Base-by-base conservation (phyloP, 2,797 vertebrate genomes). In the Rhynchotus rufescens region DNA sequence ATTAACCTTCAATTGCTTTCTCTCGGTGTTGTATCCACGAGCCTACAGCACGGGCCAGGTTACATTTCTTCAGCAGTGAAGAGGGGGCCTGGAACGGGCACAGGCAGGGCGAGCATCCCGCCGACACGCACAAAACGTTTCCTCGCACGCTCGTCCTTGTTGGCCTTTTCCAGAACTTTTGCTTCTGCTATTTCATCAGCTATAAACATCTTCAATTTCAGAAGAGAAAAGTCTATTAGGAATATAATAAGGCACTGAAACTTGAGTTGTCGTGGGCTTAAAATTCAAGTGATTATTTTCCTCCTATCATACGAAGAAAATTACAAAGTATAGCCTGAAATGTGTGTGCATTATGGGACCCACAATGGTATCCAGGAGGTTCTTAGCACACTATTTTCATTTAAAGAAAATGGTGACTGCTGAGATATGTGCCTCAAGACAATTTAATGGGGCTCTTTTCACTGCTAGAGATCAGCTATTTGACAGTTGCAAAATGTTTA, bases 31-130 rank as follows among this genome's bases (percentile, higher is more conserved):
- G 25, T 10, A n/a, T 14, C n/a, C 15, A 23, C 30, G 44, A 61
- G 30, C 68, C 73, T 81, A 3, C 44, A 32, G 40, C 19, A 5
- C 16, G 54, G 3, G 4, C 23, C 17, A 32, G 61, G 59, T 45
- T 49, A 26, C 2, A 9, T n/a, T 44, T 90, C 52, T 25, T 83
- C 65, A 15, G 12, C 20, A 7, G 32, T 4, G 9, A 89, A 85
- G 32, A 94, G 75, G 12, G 72, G 90, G 8, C 78, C 74, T 9
- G 56, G 26, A 5, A 38, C 79, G 5, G 93, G 86, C 6, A 92
- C 51, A 10, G 88, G 93, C 68, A 92, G 38, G 8, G 45, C 60
- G 28, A 92, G 68, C 80, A 84, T 92, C 68, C 76, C 76, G 20
- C 64, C 76, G 7, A 79, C 9, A 1, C 49, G 65, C 38, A 12